Evolutionary conservation across 2,888 invertebrate species (phyloP).

Genomic region (Acrocyrtus sp.): DNA sequence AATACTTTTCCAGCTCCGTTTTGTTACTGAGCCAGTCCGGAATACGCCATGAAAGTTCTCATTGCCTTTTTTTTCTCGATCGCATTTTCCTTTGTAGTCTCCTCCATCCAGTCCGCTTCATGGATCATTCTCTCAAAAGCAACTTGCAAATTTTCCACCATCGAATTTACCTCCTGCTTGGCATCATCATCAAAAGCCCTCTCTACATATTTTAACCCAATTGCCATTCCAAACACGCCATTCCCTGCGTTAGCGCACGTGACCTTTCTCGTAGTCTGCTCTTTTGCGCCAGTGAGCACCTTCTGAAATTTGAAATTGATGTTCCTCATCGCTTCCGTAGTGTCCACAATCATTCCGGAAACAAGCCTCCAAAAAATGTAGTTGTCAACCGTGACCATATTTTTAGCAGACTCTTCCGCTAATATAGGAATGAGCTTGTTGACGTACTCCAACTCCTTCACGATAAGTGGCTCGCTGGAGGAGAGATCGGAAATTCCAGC

Average conservation of each 20-base stretch:
- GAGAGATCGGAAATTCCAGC: conserved; percentile 2
- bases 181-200: conserved; percentile 47
- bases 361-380: conserved; percentile 52
- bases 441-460: conserved; percentile 40
- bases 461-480: conserved; percentile 34
- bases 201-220: conserved; percentile 55
- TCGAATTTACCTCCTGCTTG: conserved; percentile 70
- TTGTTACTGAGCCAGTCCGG: conserved; percentile 80
- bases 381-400: conserved; percentile 34
- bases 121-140: conserved; percentile 78
- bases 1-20: conserved; percentile 74
- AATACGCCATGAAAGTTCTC: conserved; percentile 71
- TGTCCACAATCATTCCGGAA: conserved; percentile 43
- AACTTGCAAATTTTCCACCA: conserved; percentile 79
- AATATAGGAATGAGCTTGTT: conserved; percentile 15
- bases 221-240: conserved; percentile 54
- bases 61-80: conserved; percentile 74
- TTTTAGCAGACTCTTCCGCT: no score
- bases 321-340: conserved; percentile 54
- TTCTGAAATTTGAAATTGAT: conserved; percentile 56
- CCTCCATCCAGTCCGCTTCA: conserved; percentile 81
- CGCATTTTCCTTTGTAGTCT: conserved; percentile 77
- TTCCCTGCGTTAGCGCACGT: conserved; percentile 47
- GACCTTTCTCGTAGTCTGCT: conserved; percentile 46
- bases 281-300: conserved; percentile 50